Base-by-base conservation (phyloP, 2,797 vertebrate species). In the Mormyrops attenuatus region DNA sequence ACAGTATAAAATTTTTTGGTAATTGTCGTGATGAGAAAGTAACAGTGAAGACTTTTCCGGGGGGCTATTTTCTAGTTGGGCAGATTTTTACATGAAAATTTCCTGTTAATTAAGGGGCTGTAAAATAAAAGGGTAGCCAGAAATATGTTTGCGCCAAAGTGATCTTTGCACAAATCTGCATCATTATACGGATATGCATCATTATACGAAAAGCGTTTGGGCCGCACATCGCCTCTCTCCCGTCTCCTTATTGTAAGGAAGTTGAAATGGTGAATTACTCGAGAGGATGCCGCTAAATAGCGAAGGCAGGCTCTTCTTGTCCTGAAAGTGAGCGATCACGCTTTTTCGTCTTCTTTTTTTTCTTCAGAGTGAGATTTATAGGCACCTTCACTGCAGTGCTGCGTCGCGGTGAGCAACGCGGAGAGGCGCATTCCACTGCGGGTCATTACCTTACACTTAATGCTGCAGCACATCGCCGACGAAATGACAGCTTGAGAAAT, bases 361-460 rank as follows among this genome's bases (percentile, higher is more conserved):
- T 30, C 26, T 44, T 26, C 85, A 69, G 89, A 44, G 63, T 44
- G 89, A 87, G 34, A 90, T 80, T 92, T 88, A 88, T 69, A 57
- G 49, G 15, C 20, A 57, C 88, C 41, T 86, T 77, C 82, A 88
- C 20, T 69, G 53, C 22, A 53, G 60, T 85, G 52, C 60, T 38
- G n/a, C 69, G 80, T 55, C 20, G 17, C 20, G 30, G 80, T 84
- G 69, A 91, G 89, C 80, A 90, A 57, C 89, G 86, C 63, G 8
- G 30, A 41, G 88, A 88, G 89, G 52, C n/a, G 69, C 53, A 85
- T 69, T 88, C 73, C 87, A 90, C 20, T 88, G 88, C 90, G 91
- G 91, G 84, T 91, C 91, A 92, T 92, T 92, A 91, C 53, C 88
- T 89, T 89, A 30, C 87, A 89, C 88, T 89, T 91, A 90, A 91